phyloP scores from a whole-genome alignment of 2,113 vertebrate genomes.

The Nansenia antarctica region DNA sequence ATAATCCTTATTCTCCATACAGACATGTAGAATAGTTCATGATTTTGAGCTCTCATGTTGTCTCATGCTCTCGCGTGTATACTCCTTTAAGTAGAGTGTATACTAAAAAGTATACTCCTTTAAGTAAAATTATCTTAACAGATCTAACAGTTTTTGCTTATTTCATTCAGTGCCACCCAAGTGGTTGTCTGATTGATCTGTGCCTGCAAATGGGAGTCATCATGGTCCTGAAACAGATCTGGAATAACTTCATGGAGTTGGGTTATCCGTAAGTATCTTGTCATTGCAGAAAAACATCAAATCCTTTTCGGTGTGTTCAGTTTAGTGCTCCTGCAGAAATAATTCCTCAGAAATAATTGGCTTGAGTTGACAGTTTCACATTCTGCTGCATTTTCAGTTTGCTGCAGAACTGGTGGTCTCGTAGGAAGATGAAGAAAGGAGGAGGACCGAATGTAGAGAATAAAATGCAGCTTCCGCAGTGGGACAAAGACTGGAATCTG shows the following conservation, averaged over 20 bases:
- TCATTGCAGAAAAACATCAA: constrained; percentile 28
- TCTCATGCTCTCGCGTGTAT: too few species aligned
- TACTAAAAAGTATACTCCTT: too few species aligned
- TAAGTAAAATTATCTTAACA: too few species aligned
- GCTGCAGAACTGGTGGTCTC: constrained; percentile 98
- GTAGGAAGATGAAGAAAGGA: constrained; percentile 88
- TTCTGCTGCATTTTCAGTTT: constrained; percentile 72
- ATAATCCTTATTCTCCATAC: constrained; percentile 40
- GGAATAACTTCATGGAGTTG: constrained; percentile 99
- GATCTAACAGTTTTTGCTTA: constrained; percentile 21
- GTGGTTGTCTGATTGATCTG: constrained; percentile 97
- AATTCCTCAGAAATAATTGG: constrained; percentile 52
- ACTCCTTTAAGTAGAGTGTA: too few species aligned
- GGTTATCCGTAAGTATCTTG: constrained; percentile 89
- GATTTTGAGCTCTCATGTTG: too few species aligned
- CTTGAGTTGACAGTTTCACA: constrained; percentile 32
- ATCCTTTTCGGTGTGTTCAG: constrained; percentile 23
- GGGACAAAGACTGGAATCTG: constrained; percentile 98
- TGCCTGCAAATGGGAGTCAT: constrained; percentile 99
- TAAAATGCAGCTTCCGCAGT: constrained; percentile 88
- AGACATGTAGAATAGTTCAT: too few species aligned
- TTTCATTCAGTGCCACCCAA: constrained; percentile 89
- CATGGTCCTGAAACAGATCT: constrained; percentile 99
- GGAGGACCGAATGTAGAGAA: constrained; percentile 81
- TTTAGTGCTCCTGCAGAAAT: constrained; percentile 17